Percentiles rank a stretch among this genome's conserved stretches.
phyloP scores from a whole-genome alignment of 2,797 vertebrate species.

The Melanotaenia maccullochi region DNA sequence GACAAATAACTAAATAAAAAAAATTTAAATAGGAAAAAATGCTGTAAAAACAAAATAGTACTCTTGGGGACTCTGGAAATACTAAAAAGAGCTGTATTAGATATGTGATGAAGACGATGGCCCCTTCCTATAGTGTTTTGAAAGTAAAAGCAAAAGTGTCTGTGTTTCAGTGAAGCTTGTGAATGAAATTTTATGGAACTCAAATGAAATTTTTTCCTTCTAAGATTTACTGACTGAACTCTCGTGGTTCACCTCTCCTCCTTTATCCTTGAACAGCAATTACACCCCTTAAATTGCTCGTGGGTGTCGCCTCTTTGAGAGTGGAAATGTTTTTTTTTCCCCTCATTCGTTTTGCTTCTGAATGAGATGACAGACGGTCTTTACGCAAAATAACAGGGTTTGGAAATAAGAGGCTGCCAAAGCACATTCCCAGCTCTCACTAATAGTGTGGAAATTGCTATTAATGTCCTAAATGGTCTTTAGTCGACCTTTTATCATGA shows the following conservation, averaged over 20 bases:
- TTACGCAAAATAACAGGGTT: conserved; percentile 98
- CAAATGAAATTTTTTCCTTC: conserved; percentile 57
- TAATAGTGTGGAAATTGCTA: conserved; percentile 95
- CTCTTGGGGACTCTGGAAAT: neutral
- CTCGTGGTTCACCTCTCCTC: conserved; percentile 81
- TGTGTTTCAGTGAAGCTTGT: conserved; percentile 21
- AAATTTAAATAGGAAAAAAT: neutral
- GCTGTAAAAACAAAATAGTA: neutral
- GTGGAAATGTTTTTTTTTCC: conserved; percentile 85
- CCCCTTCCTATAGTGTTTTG: neutral
- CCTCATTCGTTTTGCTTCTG: conserved; percentile 63
- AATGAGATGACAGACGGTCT: conserved; percentile 96
- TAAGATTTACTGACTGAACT: conserved; percentile 86
- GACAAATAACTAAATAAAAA: neutral
- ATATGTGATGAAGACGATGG: neutral
- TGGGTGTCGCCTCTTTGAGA: conserved; percentile 91
- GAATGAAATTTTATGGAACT: conserved; percentile 58
- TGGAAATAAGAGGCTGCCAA: conserved; percentile 97
- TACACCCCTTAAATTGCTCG: conserved; percentile 94
- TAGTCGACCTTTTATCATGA: conserved; percentile 91
- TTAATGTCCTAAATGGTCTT: conserved; percentile 96
- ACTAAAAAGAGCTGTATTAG: neutral
- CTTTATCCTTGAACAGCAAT: conserved; percentile 90
- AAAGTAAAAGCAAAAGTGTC: conserved; percentile 25
- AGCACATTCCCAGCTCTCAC: conserved; percentile 87